Conservation (phyloP, 1,140 invertebrate species). For the Cephus cinctus region DNA sequence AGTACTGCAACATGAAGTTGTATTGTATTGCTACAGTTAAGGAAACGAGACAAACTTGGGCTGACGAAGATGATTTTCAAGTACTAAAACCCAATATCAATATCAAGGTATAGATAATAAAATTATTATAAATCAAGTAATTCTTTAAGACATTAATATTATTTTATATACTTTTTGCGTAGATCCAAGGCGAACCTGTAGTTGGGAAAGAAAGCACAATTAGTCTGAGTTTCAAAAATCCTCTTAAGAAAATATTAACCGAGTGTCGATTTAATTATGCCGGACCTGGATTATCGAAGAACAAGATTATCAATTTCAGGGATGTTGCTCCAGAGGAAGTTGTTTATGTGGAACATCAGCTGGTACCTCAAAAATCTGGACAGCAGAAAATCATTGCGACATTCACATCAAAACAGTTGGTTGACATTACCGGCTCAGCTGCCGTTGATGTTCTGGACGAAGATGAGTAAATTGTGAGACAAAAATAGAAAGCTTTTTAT, state of each 20-base stretch:
- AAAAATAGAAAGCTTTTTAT: too few species aligned
- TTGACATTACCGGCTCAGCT: conserved; percentile 66
- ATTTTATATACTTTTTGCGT: conserved; percentile 19
- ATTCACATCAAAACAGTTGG: conserved; percentile 65
- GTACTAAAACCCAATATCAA: conserved; percentile 67
- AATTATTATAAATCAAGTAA: neutral
- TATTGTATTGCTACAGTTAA: conserved; percentile 68
- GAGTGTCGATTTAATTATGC: conserved; percentile 68
- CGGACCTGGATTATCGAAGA: conserved; percentile 64
- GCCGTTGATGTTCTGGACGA: conserved; percentile 50
- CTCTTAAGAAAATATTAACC: conserved; percentile 62
- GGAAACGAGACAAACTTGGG: conserved; percentile 74
- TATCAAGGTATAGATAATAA: conserved; percentile 57
- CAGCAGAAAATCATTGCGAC: conserved; percentile 63
- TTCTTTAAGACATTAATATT: neutral
- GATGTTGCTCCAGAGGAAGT: conserved; percentile 57
- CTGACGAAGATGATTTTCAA: conserved; percentile 74
- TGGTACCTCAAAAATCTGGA: conserved; percentile 58
- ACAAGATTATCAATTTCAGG: conserved; percentile 56
- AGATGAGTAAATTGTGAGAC: conserved; percentile 31
- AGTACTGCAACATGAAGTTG: conserved; percentile 74
- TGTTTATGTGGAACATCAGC: conserved; percentile 56
- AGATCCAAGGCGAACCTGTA: conserved; percentile 61
- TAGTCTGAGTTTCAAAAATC: conserved; percentile 68
- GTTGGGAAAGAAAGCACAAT: conserved; percentile 59